These are phyloP conservation scores for Clarias gariepinus DNA, from an alignment of 2,113 vertebrate species.

Conservation along the genomic window DNA sequence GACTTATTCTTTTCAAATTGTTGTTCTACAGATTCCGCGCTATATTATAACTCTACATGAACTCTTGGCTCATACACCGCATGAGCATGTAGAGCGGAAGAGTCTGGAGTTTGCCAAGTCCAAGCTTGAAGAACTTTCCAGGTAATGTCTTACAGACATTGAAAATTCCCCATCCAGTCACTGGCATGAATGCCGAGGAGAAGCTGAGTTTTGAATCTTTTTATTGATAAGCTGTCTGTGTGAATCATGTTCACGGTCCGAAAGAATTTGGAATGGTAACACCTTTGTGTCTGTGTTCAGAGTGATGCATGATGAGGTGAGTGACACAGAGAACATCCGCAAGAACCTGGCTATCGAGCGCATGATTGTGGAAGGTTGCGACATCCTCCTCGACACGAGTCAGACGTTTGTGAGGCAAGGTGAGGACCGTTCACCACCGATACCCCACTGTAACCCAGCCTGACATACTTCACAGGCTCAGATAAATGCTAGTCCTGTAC, in stretches of 20 bases:
- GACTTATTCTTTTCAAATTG: neutral
- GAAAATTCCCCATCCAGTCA: neutral
- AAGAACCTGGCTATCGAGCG: conserved; percentile 97
- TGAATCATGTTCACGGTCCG: neutral
- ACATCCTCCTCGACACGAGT: conserved; percentile 94
- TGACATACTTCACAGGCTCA: neutral
- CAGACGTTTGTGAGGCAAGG: conserved; percentile 86
- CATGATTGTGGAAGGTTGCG: conserved; percentile 97
- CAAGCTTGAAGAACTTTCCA: conserved; percentile 94
- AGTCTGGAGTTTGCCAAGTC: conserved; percentile 98
- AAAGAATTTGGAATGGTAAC: neutral
- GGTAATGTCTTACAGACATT: conserved; percentile 65
- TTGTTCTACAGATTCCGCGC: conserved; percentile 84
- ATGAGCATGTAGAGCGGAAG: conserved; percentile 95
- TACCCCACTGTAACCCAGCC: neutral
- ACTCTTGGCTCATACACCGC: conserved; percentile 93
- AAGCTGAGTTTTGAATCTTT: neutral
- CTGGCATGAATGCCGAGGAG: neutral
- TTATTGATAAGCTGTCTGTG: neutral
- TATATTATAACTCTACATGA: conserved; percentile 98
- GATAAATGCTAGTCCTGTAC: neutral
- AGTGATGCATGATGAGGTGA: conserved; percentile 97
- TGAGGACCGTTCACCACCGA: conserved; percentile 61
- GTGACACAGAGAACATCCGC: conserved; percentile 96
- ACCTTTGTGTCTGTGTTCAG: conserved; percentile 64